phyloP scores from a whole-genome alignment of 2,113 vertebrate genomes.

The Dendropsophus ebraccatus region DNA sequence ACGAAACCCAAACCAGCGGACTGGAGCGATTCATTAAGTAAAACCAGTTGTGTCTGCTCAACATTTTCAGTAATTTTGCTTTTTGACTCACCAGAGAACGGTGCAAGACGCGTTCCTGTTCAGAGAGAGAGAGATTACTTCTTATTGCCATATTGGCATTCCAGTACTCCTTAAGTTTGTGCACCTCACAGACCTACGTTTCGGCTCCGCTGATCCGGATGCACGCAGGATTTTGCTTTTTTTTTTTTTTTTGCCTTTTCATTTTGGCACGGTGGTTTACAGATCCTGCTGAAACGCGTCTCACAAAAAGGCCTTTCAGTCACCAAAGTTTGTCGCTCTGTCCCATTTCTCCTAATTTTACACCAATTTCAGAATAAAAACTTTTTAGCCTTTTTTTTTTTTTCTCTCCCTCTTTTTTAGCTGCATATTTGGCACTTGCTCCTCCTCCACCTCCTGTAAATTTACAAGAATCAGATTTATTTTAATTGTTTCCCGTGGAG shows the following conservation, averaged over 20 bases:
- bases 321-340: constrained; percentile 70
- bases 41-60: constrained; percentile 70
- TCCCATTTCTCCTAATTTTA: constrained; percentile 2
- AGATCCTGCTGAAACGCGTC: constrained; percentile 42
- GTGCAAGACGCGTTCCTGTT: constrained; percentile 73
- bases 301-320: constrained; percentile 71
- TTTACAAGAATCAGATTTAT: constrained; percentile 67
- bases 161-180: constrained; percentile 65
- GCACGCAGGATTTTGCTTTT: constrained; percentile 59
- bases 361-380: constrained; percentile 56
- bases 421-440: constrained; percentile 61
- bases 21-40: constrained; percentile 58
- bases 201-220: constrained; percentile 60
- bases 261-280: constrained; percentile 44
- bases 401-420: neutral
- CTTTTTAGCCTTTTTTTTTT: constrained; percentile 61
- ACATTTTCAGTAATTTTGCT: constrained; percentile 72
- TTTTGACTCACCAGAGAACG: constrained; percentile 62
- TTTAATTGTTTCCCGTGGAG: constrained; percentile 59
- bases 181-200: constrained; percentile 61
- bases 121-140: constrained; percentile 63
- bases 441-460: constrained; percentile 62
- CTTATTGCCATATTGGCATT: constrained; percentile 77
- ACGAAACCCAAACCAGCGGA: constrained; percentile 45
- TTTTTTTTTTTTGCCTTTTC: constrained; percentile 51